phyloP scores from a whole-genome alignment of 2,888 invertebrate genomes.

The Synanthedon vespiformis region DNA sequence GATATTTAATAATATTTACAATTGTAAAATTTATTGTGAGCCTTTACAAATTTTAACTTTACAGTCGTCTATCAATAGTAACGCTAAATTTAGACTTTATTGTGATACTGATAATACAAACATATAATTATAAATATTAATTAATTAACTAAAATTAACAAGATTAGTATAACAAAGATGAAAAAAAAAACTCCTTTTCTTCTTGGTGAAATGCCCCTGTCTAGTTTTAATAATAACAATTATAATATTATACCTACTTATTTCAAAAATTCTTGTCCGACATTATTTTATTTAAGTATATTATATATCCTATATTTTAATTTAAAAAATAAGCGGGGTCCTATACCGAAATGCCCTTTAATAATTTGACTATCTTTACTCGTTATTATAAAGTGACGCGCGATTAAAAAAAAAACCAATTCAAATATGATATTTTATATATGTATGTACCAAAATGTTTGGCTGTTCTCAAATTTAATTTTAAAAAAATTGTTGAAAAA shows the following conservation, averaged over 20 bases:
- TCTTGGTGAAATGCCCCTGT: neutral
- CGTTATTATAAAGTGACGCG: neutral
- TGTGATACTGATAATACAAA: too few relatives aligned
- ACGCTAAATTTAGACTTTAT: too few relatives aligned
- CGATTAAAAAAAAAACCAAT: neutral
- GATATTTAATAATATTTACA: too few relatives aligned
- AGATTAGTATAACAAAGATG: too few relatives aligned
- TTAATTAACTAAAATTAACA: neutral
- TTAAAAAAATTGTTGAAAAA: too few relatives aligned
- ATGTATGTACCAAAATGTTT: too few relatives aligned
- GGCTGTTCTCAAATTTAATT: too few relatives aligned
- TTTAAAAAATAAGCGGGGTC: slow-evolving; percentile 32
- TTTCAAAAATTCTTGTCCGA: neutral
- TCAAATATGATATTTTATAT: too few relatives aligned
- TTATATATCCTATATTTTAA: neutral
- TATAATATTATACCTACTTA: neutral
- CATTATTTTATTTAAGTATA: too few relatives aligned
- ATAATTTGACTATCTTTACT: slow-evolving; percentile 40
- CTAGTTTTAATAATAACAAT: neutral
- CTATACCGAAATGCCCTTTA: slow-evolving; percentile 51
- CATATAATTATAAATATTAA: neutral
- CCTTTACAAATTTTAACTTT: too few relatives aligned
- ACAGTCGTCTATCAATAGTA: too few relatives aligned
- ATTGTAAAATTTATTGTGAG: too few relatives aligned
- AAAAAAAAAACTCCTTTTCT: neutral